Base-by-base conservation (phyloP, 2,113 vertebrate species). In the Typhlomys cinereus region DNA sequence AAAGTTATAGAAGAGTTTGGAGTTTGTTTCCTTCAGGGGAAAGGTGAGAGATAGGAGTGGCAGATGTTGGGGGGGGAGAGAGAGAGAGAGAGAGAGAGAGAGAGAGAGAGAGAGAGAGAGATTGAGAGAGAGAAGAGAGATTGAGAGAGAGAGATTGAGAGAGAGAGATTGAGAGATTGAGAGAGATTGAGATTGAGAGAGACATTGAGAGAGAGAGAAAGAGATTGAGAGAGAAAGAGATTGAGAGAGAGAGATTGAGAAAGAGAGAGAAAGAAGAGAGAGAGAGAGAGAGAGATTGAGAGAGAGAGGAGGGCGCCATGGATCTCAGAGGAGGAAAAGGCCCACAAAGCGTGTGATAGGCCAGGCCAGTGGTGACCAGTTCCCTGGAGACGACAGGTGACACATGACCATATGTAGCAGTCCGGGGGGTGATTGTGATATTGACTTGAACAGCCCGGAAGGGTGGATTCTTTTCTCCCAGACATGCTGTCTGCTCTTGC, bases 371-470 rank as follows among this genome's bases (percentile, higher is more conserved):
- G 46, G 41, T 52, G 44, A 39, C 15, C 25, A 2, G 11, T 17
- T 46, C 8, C 46, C 2, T 4, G 10, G n/a, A 39, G 81, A n/a
- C 17, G 71, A 2, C 46, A 9, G 7, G 46, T 36, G n/a, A 17
- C 0, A 0, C n/a, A 5, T 11, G 7, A 8, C 48, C 15, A 1
- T 8, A 2, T 31, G 15, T 85, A 67, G 31, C 34, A 13, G 7
- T 14, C 12, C n/a, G 6, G 20, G 7, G 39, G 25, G 52, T 76
- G 14, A n/a, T 17, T 25, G 31, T 9, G 57, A 20, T 0, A 18
- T 1, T 57, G 48, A n/a, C 27, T 20, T 21, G 0, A 25, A 12
- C 21, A 10, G 23, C 6, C 2, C 0, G 2, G 7, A 44, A 8
- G 7, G 2, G 2, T 21, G 4, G 15, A 0, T 1, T 44, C 36